Evolutionary conservation across 2,113 vertebrate species (phyloP), one percentile per base, ranked within the genome.

Genomic region (Neopipo cinnamomea): DNA sequence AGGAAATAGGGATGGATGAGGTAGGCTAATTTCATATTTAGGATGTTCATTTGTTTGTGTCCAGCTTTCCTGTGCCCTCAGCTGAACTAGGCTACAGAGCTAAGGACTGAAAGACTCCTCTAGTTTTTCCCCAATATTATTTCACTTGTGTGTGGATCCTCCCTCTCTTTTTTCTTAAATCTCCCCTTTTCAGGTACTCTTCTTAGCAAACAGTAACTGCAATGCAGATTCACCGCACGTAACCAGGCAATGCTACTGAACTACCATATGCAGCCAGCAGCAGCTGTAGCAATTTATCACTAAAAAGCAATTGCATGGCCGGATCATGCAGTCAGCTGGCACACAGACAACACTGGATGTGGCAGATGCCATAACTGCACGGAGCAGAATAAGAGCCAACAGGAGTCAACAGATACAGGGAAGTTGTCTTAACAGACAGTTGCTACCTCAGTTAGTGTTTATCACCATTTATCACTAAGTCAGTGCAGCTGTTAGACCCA

Each of bases 141-240:
- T 96, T 89, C 30, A 73, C 0, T 4, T 42, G 6, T 31, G 19
- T 7, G 8, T 13, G 0, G 0, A 3, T 6, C 11, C 2, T 12
- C 37, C 9, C 4, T 9, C 16, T 11, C 22, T 63, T 73, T 66
- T 47, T 62, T 52, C 61, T 79, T 59, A 35, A 35, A 8, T 77
- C 12, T 65, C n/a, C 33, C 74, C 62, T 68, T 47, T 27, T 67
- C 46, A 33, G 44, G 42, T 58, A 62, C 6, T 31, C 44, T 88
- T 56, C 82, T 62, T 6, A 74, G 52, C 42, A 89, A 75, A 42
- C 27, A 73, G 56, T 3, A 62, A 47, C 91, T 91, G 84, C 91
- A 88, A 65, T 37, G 61, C 72, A 42, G 92, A 41, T 79, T 71
- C 86, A n/a, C 72, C 75, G n/a, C 58, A 25, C 3, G 53, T 17